phyloP scores from a whole-genome alignment of 2,113 vertebrate genomes.

The Erythrocercus mccallii region DNA sequence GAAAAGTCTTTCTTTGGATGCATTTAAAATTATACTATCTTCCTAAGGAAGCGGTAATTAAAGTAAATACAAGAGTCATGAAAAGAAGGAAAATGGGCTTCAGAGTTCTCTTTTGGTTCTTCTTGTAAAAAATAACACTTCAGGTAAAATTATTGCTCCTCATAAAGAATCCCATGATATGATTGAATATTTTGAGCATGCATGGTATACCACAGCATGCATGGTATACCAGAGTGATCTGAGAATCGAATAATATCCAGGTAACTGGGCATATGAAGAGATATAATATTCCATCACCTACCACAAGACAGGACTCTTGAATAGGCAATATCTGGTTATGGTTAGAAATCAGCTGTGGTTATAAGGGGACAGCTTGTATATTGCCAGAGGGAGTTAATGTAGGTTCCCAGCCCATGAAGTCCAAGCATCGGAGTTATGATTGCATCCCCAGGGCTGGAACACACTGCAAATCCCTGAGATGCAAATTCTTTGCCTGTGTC shows the following conservation, averaged over 20 bases:
- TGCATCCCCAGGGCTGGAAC: background rate
- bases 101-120: background rate
- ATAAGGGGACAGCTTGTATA: background rate
- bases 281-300: background rate
- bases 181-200: background rate
- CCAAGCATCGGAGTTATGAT: background rate
- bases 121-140: background rate
- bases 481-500: background rate
- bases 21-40: background rate
- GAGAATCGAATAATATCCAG: background rate
- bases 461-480: background rate
- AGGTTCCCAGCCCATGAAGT: background rate
- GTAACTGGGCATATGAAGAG: background rate
- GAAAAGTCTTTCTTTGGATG: background rate
- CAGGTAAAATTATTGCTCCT: background rate
- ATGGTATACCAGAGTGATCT: rapidly evolving
- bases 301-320: background rate
- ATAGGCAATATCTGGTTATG: background rate
- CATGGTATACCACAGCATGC: rapidly evolving
- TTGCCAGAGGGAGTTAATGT: background rate
- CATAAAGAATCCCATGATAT: background rate
- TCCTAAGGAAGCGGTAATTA: background rate
- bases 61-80: background rate
- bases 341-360: background rate
- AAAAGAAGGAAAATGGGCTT: background rate